A percentile compares a stretch with the other conserved stretches of the same genome.
Conservation (phyloP, 2,113 vertebrate species). For the Atherinomorus stipes region DNA sequence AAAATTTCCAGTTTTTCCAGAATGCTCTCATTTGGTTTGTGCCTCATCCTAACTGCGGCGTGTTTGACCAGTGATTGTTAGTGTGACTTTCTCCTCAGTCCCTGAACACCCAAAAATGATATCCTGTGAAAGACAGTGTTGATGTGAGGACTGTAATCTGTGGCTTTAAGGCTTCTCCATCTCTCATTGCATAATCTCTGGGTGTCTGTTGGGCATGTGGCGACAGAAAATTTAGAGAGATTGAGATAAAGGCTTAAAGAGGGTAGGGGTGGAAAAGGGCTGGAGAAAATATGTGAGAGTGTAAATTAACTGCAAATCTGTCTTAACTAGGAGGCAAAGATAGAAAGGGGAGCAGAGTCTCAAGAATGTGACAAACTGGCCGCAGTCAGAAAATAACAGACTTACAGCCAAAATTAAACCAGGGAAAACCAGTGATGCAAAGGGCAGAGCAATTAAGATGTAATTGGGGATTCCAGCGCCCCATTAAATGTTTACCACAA, state of each 20-base stretch:
- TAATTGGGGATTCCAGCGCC: constrained; percentile 21
- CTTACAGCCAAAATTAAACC: constrained; percentile 32
- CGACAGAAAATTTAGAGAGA: constrained; percentile 52
- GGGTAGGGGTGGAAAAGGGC: constrained; percentile 9
- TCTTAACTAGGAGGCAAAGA: constrained; percentile 30
- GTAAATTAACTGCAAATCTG: constrained; percentile 34
- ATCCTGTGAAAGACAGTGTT: constrained; percentile 37
- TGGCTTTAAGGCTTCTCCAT: constrained; percentile 41
- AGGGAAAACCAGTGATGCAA: constrained; percentile 19
- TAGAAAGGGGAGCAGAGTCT: constrained; percentile 16
- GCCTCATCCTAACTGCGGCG: constrained; percentile 21
- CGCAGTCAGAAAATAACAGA: constrained; percentile 38
- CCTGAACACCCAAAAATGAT: constrained; percentile 29
- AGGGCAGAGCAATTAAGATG: not conserved
- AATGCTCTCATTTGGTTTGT: not conserved
- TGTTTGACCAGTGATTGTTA: constrained; percentile 53
- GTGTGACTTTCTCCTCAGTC: constrained; percentile 27
- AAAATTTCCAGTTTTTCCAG: constrained; percentile 4
- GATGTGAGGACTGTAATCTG: constrained; percentile 57
- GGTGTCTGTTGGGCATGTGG: constrained; percentile 19
- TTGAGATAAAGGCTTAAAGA: constrained; percentile 32
- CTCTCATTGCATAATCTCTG: constrained; percentile 48
- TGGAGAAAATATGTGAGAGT: constrained; percentile 10
- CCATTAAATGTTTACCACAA: not conserved
- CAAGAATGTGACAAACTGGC: constrained; percentile 28